Conservation (phyloP, 2,888 invertebrate species). For the Clitarchus hookeri region DNA sequence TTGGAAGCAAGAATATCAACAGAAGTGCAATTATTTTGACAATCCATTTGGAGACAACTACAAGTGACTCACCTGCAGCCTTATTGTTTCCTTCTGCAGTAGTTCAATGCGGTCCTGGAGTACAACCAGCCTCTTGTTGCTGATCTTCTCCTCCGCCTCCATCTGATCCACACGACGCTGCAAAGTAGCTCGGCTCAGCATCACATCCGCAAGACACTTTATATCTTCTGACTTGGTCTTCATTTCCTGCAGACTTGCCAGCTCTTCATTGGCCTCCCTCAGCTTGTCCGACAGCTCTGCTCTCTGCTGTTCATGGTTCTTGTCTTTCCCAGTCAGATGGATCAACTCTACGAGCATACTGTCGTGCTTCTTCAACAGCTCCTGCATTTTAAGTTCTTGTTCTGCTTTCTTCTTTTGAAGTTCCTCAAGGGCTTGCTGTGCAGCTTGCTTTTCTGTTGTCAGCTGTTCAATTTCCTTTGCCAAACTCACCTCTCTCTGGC, state of each 20-base stretch:
- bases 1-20: too few relatives aligned
- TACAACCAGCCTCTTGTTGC: not conserved
- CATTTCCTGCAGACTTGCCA: not conserved
- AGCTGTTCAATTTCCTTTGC: not conserved
- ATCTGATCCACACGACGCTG: not conserved
- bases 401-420: not conserved
- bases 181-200: not conserved
- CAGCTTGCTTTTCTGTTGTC: not conserved
- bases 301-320: not conserved
- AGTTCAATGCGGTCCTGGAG: not conserved
- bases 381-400: not conserved
- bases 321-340: not conserved
- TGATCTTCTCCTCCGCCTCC: slow-evolving; percentile 4
- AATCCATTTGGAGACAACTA: not conserved
- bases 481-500: not conserved
- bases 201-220: not conserved
- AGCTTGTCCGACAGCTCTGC: not conserved
- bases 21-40: too few relatives aligned
- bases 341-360: not conserved
- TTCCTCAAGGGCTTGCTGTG: not conserved
- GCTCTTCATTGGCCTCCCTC: not conserved
- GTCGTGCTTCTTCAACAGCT: not conserved
- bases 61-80: not conserved
- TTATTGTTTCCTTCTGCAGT: slow-evolving; percentile 14
- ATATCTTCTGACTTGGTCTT: not conserved